Percentiles rank a stretch among this genome's conserved stretches.
Conservation (phyloP, 2,797 vertebrate genomes). For the Dendrocincla tyrannina region DNA sequence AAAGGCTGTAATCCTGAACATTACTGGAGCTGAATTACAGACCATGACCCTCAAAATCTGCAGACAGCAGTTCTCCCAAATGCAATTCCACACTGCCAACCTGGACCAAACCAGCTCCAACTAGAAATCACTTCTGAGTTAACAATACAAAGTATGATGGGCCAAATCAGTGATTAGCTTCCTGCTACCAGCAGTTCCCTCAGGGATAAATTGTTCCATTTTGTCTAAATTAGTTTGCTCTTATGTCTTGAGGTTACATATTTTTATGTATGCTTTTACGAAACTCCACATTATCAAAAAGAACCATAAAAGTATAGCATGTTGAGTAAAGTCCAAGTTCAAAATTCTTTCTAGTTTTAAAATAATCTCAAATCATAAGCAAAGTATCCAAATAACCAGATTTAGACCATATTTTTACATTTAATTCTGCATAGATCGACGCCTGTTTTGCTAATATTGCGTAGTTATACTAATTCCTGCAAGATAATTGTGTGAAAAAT, state of each 20-base stretch:
- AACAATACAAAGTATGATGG: neutral
- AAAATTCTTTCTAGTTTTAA: neutral
- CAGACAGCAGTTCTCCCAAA: neutral
- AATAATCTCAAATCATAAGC: neutral
- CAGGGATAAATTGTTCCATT: neutral
- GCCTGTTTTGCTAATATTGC: neutral
- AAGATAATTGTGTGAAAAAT: neutral
- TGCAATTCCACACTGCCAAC: neutral
- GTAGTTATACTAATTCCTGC: neutral
- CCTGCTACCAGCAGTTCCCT: neutral
- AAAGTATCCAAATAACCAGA: neutral
- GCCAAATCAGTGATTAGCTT: neutral
- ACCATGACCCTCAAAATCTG: neutral
- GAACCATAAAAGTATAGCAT: neutral
- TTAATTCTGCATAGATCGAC: neutral
- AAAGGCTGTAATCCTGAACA: neutral
- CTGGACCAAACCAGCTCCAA: neutral
- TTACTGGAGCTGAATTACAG: neutral
- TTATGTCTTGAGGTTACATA: neutral
- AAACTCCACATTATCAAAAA: neutral
- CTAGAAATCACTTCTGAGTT: neutral
- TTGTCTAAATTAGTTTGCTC: conserved; percentile 26
- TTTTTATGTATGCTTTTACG: neutral
- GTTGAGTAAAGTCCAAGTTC: neutral
- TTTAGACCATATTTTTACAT: neutral